Evolutionary conservation across 2,888 invertebrate genomes (phyloP), one percentile per base, ranked within the genome.

Genomic region (Oligia fasciuncula): DNA sequence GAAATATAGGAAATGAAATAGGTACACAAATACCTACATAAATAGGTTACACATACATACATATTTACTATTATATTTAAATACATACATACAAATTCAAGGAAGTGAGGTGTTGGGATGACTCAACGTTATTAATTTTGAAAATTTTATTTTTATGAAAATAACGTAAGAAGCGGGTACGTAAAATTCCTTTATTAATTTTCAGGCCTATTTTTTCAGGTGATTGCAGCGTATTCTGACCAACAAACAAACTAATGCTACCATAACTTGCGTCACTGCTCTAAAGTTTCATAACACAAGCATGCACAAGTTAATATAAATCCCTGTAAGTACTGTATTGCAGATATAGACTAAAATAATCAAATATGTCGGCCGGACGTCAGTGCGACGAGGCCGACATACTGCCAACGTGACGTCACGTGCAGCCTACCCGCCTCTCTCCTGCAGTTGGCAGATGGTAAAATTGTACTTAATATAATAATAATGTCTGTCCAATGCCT

Each of bases 401-500:
- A 87, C 83, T 76, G 80, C 83, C 81, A 81, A 85, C 86, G 83
- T 89, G 84, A 84, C 86, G 85, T 87, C 87, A 90, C 90, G 90
- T 86, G 83, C 90, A 89, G 81, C 78, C 80, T 80, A 81, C 83
- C 86, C 84, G 73, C 74, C 79, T 68, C 80, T 84, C 80, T 77
- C 83, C 85, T 89, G 87, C 85, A 88, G 81, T 86, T 91, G 89
- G 83, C 89, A 91, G 91, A 87, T 82, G 84, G 85, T 84, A 86
- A 88, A 85, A 87, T 88, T 86, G 89, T 90, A 87, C 87, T 77
- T 85, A 90, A 88, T 88, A 84, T 83, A 83, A 89, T 88, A 87
- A 89, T 86, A 83, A 63, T 49, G 76, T 84, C 82, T 82, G 77
- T 82, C 79, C 81, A 72, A 78, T 79, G 79, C 65, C 80, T 73